Conservation (phyloP, 2,113 vertebrate species). For the Chaetops frenatus region DNA sequence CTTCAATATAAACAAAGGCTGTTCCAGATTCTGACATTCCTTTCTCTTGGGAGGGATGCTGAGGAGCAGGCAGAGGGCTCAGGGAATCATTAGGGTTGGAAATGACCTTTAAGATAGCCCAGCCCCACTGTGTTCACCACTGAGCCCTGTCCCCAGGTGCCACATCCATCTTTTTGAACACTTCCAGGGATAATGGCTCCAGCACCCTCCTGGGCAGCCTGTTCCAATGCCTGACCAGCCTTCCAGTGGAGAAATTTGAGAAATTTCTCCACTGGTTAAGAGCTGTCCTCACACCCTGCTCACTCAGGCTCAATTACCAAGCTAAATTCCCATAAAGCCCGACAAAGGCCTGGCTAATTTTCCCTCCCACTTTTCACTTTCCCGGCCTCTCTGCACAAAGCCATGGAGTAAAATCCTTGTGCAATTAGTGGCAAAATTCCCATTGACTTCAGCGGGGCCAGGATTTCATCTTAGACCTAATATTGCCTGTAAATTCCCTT, state of each 20-base stretch:
- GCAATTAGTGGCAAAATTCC: background rate
- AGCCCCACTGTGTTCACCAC: fast-evolving
- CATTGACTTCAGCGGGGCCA: background rate
- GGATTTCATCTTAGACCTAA: background rate
- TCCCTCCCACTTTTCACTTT: background rate
- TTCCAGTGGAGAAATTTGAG: background rate
- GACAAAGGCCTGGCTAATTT: background rate
- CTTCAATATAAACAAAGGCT: background rate
- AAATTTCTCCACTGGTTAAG: background rate
- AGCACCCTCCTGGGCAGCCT: background rate
- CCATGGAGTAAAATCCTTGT: background rate
- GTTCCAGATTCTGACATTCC: background rate
- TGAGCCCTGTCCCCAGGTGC: background rate
- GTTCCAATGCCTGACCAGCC: background rate
- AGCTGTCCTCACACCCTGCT: background rate
- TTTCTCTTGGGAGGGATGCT: background rate
- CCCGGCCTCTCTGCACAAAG: background rate
- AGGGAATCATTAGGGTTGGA: background rate
- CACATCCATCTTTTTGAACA: background rate
- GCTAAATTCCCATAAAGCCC: background rate
- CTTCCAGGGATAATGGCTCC: background rate
- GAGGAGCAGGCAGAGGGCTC: background rate
- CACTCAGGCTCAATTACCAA: background rate
- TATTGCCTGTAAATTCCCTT: background rate
- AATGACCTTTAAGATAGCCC: background rate